Percentiles rank a stretch among this genome's conserved stretches.
phyloP scores from a whole-genome alignment of 2,113 vertebrate species.

The Seriola quinqueradiata region DNA sequence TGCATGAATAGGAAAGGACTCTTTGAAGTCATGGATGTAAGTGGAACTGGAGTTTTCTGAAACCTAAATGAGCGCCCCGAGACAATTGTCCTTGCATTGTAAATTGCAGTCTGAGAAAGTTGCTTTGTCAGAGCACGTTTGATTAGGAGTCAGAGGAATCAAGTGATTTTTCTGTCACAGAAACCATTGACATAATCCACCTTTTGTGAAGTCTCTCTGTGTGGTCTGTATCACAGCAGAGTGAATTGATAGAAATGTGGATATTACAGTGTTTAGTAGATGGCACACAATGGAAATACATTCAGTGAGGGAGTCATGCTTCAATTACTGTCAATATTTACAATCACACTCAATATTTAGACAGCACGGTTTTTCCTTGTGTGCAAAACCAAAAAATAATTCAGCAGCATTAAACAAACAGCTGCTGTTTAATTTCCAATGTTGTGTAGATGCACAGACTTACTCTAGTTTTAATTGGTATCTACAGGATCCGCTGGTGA shows the following conservation, averaged over 20 bases:
- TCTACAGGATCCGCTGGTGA: slow-evolving; percentile 2
- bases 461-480: slow-evolving; percentile 5
- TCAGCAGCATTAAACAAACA: slow-evolving; percentile 22
- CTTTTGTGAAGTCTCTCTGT: slow-evolving; percentile 35
- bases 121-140: slow-evolving; percentile 52
- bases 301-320: slow-evolving; percentile 33
- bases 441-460: slow-evolving; percentile 1
- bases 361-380: background rate
- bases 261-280: slow-evolving; percentile 37
- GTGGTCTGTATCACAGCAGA: slow-evolving; percentile 22
- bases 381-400: background rate
- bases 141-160: slow-evolving; percentile 42
- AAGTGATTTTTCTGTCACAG: slow-evolving; percentile 42
- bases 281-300: slow-evolving; percentile 1
- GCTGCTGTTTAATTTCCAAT: slow-evolving; percentile 27
- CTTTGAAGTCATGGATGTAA: slow-evolving; percentile 76
- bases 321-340: slow-evolving; percentile 43
- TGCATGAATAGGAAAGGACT: slow-evolving; percentile 69
- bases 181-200: slow-evolving; percentile 49
- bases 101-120: slow-evolving; percentile 30
- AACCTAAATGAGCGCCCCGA: slow-evolving; percentile 53
- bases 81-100: slow-evolving; percentile 51
- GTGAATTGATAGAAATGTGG: slow-evolving; percentile 35
- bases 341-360: slow-evolving; percentile 43
- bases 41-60: slow-evolving; percentile 43